Conservation (phyloP, 1,140 invertebrate genomes). For the Galleria mellonella region DNA sequence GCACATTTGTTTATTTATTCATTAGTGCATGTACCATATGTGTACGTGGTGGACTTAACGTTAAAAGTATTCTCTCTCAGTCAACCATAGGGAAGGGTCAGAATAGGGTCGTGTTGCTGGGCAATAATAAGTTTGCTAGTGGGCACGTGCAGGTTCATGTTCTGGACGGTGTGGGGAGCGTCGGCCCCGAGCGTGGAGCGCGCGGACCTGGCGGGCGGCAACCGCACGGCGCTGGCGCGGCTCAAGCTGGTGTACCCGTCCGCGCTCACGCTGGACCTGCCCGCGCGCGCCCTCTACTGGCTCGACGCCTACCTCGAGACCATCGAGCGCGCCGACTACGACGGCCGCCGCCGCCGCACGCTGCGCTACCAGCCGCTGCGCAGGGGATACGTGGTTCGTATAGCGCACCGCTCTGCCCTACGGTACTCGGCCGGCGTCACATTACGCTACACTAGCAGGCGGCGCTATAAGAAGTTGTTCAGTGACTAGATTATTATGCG, state of each 20-base stretch:
- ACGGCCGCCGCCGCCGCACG: slow-evolving; percentile 79
- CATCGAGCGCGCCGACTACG: slow-evolving; percentile 82
- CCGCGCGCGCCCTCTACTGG: slow-evolving; percentile 86
- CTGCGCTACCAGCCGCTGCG: slow-evolving; percentile 72
- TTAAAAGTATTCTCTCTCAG: too few species aligned
- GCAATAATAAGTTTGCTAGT: too few species aligned
- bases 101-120: too few species aligned
- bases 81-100: too few species aligned
- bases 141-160: slow-evolving; percentile 76
- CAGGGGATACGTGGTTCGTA: slow-evolving; percentile 72
- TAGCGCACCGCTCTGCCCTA: too few species aligned
- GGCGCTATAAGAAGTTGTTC: too few species aligned
- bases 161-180: slow-evolving; percentile 85
- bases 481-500: too few species aligned
- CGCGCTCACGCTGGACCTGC: slow-evolving; percentile 82
- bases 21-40: too few species aligned
- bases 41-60: too few species aligned
- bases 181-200: slow-evolving; percentile 78
- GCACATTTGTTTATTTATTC: too few species aligned
- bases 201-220: slow-evolving; percentile 77
- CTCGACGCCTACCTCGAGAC: slow-evolving; percentile 85
- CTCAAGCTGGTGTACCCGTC: slow-evolving; percentile 81
- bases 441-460: too few species aligned
- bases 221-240: slow-evolving; percentile 46
- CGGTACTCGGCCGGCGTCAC: too few species aligned